phyloP scores from a whole-genome alignment of 2,888 invertebrate species.

The Zeuzera pyrina region DNA sequence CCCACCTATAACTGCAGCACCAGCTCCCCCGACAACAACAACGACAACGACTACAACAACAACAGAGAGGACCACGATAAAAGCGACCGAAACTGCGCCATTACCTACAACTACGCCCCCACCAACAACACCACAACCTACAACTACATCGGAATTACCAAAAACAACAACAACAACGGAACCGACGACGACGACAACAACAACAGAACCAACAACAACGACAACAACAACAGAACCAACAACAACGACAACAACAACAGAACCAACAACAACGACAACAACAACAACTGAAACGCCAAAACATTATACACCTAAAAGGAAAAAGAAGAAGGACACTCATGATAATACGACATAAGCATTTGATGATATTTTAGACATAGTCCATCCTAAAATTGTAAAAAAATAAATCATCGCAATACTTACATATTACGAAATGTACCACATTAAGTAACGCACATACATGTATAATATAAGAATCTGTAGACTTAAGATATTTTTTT shows the following conservation, averaged over 20 bases:
- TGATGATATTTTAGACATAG: neutral
- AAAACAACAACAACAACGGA: conserved; percentile 9
- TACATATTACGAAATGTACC: no score
- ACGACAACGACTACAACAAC: conserved; percentile 2
- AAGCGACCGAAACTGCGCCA: conserved; percentile 4
- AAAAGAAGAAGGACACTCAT: conserved; percentile 1
- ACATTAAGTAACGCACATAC: no score
- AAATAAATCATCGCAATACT: no score
- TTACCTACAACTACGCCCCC: conserved; percentile 6
- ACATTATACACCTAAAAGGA: neutral
- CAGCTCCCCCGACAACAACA: conserved; percentile 6
- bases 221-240: conserved; percentile 7
- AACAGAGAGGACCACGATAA: neutral
- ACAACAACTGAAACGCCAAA: conserved; percentile 11
- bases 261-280: conserved; percentile 8
- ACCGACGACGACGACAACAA: neutral
- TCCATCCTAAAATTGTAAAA: no score
- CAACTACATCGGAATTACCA: conserved; percentile 20
- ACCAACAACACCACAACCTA: conserved; percentile 10
- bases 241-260: conserved; percentile 7
- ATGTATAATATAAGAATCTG: no score
- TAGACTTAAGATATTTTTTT: no score
- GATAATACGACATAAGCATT: neutral
- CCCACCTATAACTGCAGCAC: conserved; percentile 9
- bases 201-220: conserved; percentile 4